A percentile compares a stretch with the other conserved stretches of the same genome.
Conservation (phyloP, 2,113 vertebrate species). For the Brachyhypopomus gauderio region DNA sequence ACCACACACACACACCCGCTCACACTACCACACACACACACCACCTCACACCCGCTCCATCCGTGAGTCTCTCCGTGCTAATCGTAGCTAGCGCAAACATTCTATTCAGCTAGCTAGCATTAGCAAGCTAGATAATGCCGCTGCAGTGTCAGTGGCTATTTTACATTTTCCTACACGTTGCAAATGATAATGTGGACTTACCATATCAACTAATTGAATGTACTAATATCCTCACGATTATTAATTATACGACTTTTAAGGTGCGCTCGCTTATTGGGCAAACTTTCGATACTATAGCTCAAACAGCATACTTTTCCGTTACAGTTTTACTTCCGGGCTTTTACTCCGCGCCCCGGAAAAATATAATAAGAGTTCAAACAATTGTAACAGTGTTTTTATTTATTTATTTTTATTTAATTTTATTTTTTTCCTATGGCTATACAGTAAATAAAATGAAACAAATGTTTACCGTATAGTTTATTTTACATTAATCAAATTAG, state of each 20-base stretch:
- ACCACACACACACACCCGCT: no score
- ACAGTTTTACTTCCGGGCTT: conserved; percentile 39
- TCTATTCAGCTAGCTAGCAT: not conserved
- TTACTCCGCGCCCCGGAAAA: not conserved
- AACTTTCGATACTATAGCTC: not conserved
- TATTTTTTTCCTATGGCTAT: not conserved
- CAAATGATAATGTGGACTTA: conserved; percentile 18
- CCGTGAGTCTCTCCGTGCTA: no score
- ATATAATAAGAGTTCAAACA: conserved; percentile 13
- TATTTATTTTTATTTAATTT: no score
- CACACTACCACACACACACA: no score
- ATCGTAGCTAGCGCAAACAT: not conserved
- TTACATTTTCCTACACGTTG: not conserved
- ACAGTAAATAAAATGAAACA: not conserved
- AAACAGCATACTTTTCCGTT: conserved; percentile 29
- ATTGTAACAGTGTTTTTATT: not conserved
- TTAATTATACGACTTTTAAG: not conserved
- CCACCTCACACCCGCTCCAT: no score
- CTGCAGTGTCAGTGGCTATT: not conserved
- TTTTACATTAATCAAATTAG: not conserved
- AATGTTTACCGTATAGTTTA: not conserved
- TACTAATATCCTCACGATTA: not conserved
- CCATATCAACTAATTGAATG: conserved; percentile 28
- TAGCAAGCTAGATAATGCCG: not conserved
- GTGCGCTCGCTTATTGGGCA: not conserved